phyloP scores from a whole-genome alignment of 2,113 vertebrate genomes.

The Numenius arquata region DNA sequence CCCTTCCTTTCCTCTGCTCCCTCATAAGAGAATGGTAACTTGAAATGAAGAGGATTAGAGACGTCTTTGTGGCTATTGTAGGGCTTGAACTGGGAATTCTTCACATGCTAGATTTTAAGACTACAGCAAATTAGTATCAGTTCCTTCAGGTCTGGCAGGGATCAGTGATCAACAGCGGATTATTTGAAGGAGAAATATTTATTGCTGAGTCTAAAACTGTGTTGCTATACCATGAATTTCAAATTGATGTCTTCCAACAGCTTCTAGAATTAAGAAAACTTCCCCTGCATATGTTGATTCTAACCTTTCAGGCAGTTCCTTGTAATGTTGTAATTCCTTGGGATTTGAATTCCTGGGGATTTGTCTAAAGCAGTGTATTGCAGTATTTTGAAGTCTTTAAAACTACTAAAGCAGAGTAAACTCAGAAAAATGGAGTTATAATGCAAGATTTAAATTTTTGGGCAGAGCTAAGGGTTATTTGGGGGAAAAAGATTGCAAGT shows the following conservation, averaged over 20 bases:
- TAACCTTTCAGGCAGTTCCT: not conserved
- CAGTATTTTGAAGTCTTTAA: not conserved
- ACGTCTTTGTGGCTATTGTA: slow-evolving; percentile 13
- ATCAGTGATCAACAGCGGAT: not conserved
- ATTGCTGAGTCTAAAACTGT: not conserved
- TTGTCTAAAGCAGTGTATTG: not conserved
- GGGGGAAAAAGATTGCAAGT: not conserved
- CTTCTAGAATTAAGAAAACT: not conserved
- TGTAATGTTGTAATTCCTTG: not conserved
- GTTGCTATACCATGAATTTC: not conserved
- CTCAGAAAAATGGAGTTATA: not conserved
- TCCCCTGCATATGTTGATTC: not conserved
- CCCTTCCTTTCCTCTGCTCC: slow-evolving; percentile 73
- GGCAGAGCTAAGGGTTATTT: not conserved
- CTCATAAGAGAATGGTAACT: slow-evolving; percentile 71
- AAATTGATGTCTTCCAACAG: not conserved
- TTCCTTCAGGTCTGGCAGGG: not conserved
- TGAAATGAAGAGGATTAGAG: slow-evolving; percentile 57
- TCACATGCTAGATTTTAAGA: not conserved
- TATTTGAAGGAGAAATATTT: not conserved
- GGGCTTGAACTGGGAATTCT: not conserved
- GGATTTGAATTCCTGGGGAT: not conserved
- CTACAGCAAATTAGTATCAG: not conserved
- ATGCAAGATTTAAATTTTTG: not conserved
- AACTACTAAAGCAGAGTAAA: not conserved